Base-by-base conservation (phyloP, 2,113 vertebrate genomes). In the Prietella phreatophila region DNA sequence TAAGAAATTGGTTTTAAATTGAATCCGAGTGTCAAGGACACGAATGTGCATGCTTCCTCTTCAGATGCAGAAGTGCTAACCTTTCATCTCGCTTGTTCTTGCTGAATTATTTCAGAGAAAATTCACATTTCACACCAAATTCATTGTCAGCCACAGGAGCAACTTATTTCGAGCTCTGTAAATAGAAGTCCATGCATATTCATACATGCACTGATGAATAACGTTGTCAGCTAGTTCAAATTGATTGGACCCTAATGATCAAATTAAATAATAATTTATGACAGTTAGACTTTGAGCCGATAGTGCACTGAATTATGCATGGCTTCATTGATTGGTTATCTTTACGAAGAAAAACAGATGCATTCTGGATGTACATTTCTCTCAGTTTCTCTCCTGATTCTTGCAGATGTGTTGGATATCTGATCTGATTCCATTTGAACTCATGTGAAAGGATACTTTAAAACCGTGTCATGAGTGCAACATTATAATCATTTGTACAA, bases 241-340 rank as follows among this genome's bases (percentile, higher is more conserved):
- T 93, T 92, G 93, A 93, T 83, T 90, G 92, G 89, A 83, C 89
- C 84, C 91, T 93, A 94, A 94, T 91, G 92, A 94, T 95, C 92
- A 94, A 93, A 94, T 92, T 92, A 91, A 93, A 94, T 94, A 89
- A 94, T 91, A 89, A 91, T 94, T 94, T 93, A 93, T 94, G 93
- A 93, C 94, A 92, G 90, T 94, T 91, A 90, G 87, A 89, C 88
- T 91, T 92, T 89, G 91, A 91, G 93, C 91, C 89, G 75, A 90
- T 89, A 90, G 90, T 89, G 4, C 56, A 11, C 89, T 94, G 92
- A 92, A 94, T 94, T 93, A 95, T 94, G 92, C 91, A 94, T 91
- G 91, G 89, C 4, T 17, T 67, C 92, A 93, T 93, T 90, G 92
- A 94, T 92, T 91, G 88, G 86, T 90, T 22, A 61, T 90, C 78